phyloP scores from a whole-genome alignment of 2,797 vertebrate species.

The Hyperoplus lanceolatus region DNA sequence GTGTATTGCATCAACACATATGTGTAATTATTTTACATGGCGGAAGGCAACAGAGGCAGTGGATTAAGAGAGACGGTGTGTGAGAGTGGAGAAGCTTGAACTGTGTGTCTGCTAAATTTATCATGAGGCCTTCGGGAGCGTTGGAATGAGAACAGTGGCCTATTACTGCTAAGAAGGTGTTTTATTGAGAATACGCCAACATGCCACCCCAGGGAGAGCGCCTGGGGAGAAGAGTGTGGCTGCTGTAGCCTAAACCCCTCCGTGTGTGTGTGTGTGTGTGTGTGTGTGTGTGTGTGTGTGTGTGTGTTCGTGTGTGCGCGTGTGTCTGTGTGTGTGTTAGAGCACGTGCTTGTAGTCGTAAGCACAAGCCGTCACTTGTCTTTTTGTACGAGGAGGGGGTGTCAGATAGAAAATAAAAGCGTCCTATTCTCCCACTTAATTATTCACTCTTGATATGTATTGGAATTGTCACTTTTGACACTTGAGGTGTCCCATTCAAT shows the following conservation, averaged over 20 bases:
- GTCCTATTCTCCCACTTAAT: slow-evolving; percentile 74
- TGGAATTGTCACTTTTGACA: slow-evolving; percentile 84
- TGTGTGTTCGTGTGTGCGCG: not conserved
- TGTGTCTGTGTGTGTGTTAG: not conserved
- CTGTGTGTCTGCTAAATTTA: slow-evolving; percentile 92
- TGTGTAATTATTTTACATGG: slow-evolving; percentile 84
- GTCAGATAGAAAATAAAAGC: slow-evolving; percentile 79
- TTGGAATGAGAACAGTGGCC: slow-evolving; percentile 93
- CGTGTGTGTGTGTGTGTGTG: slow-evolving; percentile 49
- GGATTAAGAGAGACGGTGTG: slow-evolving; percentile 79
- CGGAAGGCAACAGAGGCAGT: slow-evolving; percentile 68
- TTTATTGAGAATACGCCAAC: slow-evolving; percentile 92
- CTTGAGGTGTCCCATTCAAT: slow-evolving; percentile 83
- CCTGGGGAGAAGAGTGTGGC: slow-evolving; percentile 76
- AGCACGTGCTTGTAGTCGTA: slow-evolving; percentile 21
- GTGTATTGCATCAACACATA: slow-evolving; percentile 74
- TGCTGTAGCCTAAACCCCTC: slow-evolving; percentile 75
- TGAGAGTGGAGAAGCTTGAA: slow-evolving; percentile 84
- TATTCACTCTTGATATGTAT: slow-evolving; percentile 81
- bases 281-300: slow-evolving; percentile 34
- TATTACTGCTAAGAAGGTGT: slow-evolving; percentile 95
- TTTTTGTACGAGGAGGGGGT: slow-evolving; percentile 58
- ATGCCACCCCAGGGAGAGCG: slow-evolving; percentile 85
- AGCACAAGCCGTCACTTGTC: slow-evolving; percentile 56
- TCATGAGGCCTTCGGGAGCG: slow-evolving; percentile 92